Conservation (phyloP, 2,888 invertebrate species). For the Graphium colonna region DNA sequence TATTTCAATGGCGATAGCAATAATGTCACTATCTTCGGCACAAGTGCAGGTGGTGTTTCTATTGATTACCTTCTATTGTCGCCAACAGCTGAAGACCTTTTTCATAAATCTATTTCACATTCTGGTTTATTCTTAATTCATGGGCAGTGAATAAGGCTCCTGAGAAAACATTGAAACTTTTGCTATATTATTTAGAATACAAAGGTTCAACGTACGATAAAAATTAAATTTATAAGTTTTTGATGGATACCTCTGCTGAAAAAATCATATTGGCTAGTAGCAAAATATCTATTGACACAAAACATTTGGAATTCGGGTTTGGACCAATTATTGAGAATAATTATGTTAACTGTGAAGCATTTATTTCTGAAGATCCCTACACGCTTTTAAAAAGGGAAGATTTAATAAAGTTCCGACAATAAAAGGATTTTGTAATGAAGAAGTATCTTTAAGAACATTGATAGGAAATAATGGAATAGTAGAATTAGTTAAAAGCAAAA, state of each 20-base stretch:
- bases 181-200: slow-evolving; percentile 39
- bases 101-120: slow-evolving; percentile 53
- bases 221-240: slow-evolving; percentile 34
- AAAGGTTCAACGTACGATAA: slow-evolving; percentile 34
- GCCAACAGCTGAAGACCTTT: slow-evolving; percentile 42
- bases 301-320: slow-evolving; percentile 41
- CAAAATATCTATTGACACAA: slow-evolving; percentile 30
- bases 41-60: slow-evolving; percentile 49
- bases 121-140: slow-evolving; percentile 50
- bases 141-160: slow-evolving; percentile 45
- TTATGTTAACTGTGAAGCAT: slow-evolving; percentile 39
- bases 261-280: slow-evolving; percentile 31
- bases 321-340: slow-evolving; percentile 51
- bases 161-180: slow-evolving; percentile 31
- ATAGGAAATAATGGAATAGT: slow-evolving; percentile 34
- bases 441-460: slow-evolving; percentile 56
- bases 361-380: slow-evolving; percentile 50
- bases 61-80: slow-evolving; percentile 49
- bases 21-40: slow-evolving; percentile 51
- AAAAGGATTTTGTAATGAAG: slow-evolving; percentile 68
- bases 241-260: slow-evolving; percentile 32
- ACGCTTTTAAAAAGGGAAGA: slow-evolving; percentile 48
- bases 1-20: slow-evolving; percentile 49
- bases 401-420: slow-evolving; percentile 61
- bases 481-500: too few relatives aligned